Evolutionary conservation across 2,888 invertebrate species (phyloP), one percentile per base, ranked within the genome.

Genomic region (Aleiodes leptofemur): DNA sequence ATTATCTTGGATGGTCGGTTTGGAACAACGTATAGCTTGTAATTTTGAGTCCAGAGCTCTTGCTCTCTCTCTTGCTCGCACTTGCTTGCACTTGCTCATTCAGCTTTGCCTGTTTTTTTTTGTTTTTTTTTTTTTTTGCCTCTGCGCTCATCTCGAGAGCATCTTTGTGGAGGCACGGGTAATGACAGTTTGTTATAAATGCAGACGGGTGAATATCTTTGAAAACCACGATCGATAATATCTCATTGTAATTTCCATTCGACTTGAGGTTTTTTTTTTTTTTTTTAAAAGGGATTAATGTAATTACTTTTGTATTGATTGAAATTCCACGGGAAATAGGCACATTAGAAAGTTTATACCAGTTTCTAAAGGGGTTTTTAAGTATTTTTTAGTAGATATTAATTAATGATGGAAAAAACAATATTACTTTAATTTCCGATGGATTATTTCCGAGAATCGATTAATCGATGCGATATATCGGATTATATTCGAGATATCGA

Each of bases 1-100:
- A 89, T 89, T 89, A 89, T 89, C 88, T 88, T 86, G 88, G 88
- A 88, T 87, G 86, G 87, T 87, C 85, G 86, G 86, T 88, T 88
- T 87, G 85, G 83, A 85, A 86, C 87, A 86, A 85, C 86, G 86
- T 86, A 87, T 85, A 87, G 87, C 88, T 89, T 88, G 88, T 88
- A 89, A 89, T 89, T 89, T 89, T 86, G 86, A 88, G 85, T 84
- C 82, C 84, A 84, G 84, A 84, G 34, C 48, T 61, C 68, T 53
- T n/a, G n/a, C 29, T 16, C 70, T 72, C 76, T 68, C 23, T 23
- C 23, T 23, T 23, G 23, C 23, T 23, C 23, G 1, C 23, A 1
- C 23, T 23, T 23, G 23, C 23, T 23, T 23, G 23, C 70, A 74
- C 76, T 59, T 76, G 75, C 76, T 80, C 74, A 64, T 73, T 76